Conservation (phyloP, 2,113 vertebrate species). For the Narcine bancroftii region DNA sequence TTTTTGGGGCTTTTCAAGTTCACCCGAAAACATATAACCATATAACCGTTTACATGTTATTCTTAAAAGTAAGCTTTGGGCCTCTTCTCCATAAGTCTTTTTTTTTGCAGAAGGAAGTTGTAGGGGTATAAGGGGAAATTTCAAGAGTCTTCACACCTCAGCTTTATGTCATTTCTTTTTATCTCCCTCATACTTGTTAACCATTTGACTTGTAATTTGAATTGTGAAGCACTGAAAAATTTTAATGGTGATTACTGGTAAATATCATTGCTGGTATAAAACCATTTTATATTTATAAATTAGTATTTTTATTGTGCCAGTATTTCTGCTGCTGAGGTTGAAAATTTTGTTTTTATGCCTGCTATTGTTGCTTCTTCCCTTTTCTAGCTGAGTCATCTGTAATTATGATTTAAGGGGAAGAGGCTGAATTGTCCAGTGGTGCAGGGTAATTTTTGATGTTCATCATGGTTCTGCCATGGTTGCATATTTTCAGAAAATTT, state of each 20-base stretch:
- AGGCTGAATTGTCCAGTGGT: neutral
- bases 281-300: too few relatives aligned
- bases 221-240: neutral
- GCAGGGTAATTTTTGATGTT: neutral
- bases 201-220: neutral
- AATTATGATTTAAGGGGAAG: neutral
- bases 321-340: neutral
- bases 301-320: neutral
- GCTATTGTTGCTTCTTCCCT: neutral
- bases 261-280: neutral
- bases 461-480: neutral
- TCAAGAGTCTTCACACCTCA: neutral
- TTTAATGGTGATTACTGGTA: neutral
- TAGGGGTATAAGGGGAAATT: neutral
- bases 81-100: too few relatives aligned
- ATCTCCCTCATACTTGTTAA: neutral
- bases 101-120: neutral
- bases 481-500: neutral
- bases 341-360: neutral
- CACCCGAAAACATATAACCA: too few relatives aligned
- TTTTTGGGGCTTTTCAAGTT: too few relatives aligned
- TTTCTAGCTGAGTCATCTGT: neutral
- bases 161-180: neutral
- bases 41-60: too few relatives aligned
- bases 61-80: too few relatives aligned